These are phyloP conservation scores for Pseudomyrmex pallidus DNA, from an alignment of 1,140 invertebrate species.

Conservation along the genomic window DNA sequence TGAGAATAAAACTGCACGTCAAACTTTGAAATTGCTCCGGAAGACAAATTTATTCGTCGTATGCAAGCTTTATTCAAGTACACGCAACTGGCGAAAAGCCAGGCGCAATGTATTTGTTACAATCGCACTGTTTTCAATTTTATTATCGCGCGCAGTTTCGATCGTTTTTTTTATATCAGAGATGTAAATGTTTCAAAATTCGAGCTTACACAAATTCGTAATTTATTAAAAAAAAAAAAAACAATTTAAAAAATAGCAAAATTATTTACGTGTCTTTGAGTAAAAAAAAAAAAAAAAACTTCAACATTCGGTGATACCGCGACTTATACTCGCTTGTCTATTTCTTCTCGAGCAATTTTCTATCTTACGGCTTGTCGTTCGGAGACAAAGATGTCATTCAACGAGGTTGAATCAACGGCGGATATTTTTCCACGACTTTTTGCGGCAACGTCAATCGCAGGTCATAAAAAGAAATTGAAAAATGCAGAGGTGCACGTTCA, in stretches of 20 bases:
- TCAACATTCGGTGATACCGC: background rate
- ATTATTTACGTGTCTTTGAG: background rate
- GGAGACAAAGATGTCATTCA: constrained; percentile 45
- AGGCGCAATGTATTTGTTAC: background rate
- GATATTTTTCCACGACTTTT: constrained; percentile 43
- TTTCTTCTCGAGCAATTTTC: background rate
- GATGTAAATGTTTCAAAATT: too few relatives aligned
- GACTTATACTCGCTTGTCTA: background rate
- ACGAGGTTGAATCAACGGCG: background rate
- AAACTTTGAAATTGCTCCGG: constrained; percentile 1
- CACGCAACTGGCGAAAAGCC: background rate
- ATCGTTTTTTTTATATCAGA: background rate
- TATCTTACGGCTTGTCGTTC: background rate
- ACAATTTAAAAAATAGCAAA: background rate
- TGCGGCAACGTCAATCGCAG: constrained; percentile 60
- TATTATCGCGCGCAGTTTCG: background rate
- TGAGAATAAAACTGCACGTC: constrained; percentile 23
- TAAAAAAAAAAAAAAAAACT: background rate
- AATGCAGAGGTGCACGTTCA: constrained; percentile 54
- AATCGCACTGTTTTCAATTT: constrained; percentile 7
- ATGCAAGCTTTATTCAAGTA: constrained; percentile 16
- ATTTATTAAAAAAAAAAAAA: too few relatives aligned
- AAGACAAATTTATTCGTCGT: background rate
- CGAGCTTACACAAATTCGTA: too few relatives aligned
- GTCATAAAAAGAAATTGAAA: constrained; percentile 68